phyloP scores from a whole-genome alignment of 2,888 invertebrate genomes.

The Leucoma salicis region DNA sequence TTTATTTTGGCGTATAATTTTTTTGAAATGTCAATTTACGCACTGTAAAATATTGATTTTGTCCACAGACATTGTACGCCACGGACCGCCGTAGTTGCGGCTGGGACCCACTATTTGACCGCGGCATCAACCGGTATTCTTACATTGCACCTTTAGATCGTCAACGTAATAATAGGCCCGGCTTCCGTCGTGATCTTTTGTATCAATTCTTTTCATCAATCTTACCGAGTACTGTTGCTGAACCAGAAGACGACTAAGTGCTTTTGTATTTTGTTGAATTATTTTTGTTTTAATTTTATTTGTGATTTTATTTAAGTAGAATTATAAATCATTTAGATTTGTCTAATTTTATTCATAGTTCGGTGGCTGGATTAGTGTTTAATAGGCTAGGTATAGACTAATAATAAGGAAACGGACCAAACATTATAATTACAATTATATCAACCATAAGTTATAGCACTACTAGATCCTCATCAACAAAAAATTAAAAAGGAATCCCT shows the following conservation, averaged over 20 bases:
- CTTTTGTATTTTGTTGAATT: constrained; percentile 5
- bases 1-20: too few relatives aligned
- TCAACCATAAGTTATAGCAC: too few relatives aligned
- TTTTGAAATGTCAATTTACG: too few relatives aligned
- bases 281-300: background rate
- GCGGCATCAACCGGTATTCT: constrained; percentile 23
- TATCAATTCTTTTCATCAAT: constrained; percentile 32
- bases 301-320: background rate
- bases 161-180: background rate
- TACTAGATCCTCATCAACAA: too few relatives aligned
- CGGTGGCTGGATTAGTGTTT: too few relatives aligned
- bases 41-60: too few relatives aligned
- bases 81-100: constrained; percentile 10
- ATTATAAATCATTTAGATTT: background rate
- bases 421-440: too few relatives aligned
- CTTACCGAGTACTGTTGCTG: constrained; percentile 12
- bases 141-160: constrained; percentile 11
- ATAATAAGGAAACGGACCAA: too few relatives aligned
- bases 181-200: constrained; percentile 12
- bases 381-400: too few relatives aligned
- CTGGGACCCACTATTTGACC: constrained; percentile 26
- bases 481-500: too few relatives aligned
- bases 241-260: constrained; percentile 12
- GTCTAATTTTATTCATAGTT: too few relatives aligned
- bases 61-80: constrained; percentile 12